Conservation (phyloP, 2,888 invertebrate genomes). For the Mythimna loreyi region DNA sequence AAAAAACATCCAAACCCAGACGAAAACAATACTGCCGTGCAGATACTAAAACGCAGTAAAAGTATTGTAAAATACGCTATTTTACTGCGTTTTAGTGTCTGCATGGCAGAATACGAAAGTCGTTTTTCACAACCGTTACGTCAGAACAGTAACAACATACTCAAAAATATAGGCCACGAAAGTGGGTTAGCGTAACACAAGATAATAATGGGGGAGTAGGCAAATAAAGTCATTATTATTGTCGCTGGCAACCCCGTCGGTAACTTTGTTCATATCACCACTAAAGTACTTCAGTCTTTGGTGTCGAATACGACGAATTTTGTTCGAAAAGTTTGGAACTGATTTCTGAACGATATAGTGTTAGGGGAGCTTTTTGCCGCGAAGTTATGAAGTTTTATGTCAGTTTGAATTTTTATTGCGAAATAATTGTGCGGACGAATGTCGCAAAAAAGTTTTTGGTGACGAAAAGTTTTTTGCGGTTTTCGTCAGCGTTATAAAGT, state of each 20-base stretch:
- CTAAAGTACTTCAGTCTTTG: constrained; percentile 39
- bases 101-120: no score
- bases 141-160: constrained; percentile 35
- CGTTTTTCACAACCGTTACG: constrained; percentile 32
- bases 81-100: no score
- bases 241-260: constrained; percentile 23
- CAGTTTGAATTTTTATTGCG: constrained; percentile 27
- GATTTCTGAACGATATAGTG: constrained; percentile 40
- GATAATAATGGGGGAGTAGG: constrained; percentile 54
- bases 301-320: constrained; percentile 32
- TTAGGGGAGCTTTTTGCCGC: constrained; percentile 18
- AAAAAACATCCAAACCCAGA: background rate
- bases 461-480: background rate
- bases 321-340: constrained; percentile 34
- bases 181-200: constrained; percentile 57
- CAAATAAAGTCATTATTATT: constrained; percentile 61
- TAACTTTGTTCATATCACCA: constrained; percentile 51
- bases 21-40: no score
- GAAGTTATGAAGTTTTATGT: constrained; percentile 19
- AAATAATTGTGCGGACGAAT: constrained; percentile 10
- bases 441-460: background rate
- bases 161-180: constrained; percentile 56
- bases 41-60: no score
- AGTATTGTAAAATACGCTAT: no score
- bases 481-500: background rate